Base-by-base conservation (phyloP, 2,113 vertebrate genomes). In the Rhinolophus sinicus region DNA sequence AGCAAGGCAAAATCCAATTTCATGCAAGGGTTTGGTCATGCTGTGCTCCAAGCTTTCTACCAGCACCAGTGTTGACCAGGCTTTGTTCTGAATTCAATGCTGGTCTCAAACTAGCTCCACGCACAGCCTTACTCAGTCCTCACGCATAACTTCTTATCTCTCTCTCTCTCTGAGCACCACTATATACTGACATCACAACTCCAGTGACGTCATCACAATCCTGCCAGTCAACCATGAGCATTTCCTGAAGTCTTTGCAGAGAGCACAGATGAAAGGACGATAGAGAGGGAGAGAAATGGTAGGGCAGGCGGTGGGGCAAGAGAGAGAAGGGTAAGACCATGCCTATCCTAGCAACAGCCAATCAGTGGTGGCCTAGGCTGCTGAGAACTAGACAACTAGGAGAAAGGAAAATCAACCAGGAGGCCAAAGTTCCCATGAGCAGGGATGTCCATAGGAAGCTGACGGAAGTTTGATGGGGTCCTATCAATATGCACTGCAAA, bases 51-150 rank as follows among this genome's bases (percentile, higher is more conserved):
- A 19, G 30, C 28, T 33, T 56, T 18, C 33, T 2, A 0, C 3
- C 0, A 0, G 16, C 33, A 33, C 28, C 1, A 0, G 2, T 3
- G 13, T 21, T 0, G 16, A 28, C 30, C 44, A 2, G 60, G 24
- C 40, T 82, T 65, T 21, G 7, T 6, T n/a, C 19, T 0, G n/a
- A 70, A 11, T 6, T 65, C 14, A 2, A 85, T 1, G 35, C 85
- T 9, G 19, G 30, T 4, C 38, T 35, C 65, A 13, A 2, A 14
- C 19, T 30, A 21, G 77, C 52, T 30, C 24, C n/a, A 4, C 0
- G 0, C 13, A 0, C 18, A 9, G 6, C 12, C 47, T 15, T 8
- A 1, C n/a, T 28, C 1, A 2, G 15, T 19, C 28, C 26, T 21
- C 75, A 52, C 89, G 75, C 73, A 26, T 21, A 54, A 28, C 50